These are phyloP conservation scores for Pristis pectinata DNA, from an alignment of 2,797 vertebrate species.

Conservation along the genomic window DNA sequence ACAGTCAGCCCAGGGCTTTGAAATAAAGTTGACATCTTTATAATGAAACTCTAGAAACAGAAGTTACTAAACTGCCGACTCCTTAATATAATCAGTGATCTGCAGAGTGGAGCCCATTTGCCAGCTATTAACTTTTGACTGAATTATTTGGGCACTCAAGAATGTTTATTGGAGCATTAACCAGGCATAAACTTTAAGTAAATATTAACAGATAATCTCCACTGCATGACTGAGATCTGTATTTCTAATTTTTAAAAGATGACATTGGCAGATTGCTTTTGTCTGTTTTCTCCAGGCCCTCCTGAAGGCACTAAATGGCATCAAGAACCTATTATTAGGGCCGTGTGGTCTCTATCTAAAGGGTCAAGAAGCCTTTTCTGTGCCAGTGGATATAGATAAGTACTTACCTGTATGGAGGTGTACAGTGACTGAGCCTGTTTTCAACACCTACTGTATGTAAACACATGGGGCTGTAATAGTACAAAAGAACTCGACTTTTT, in stretches of 20 bases:
- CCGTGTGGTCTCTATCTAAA: neutral
- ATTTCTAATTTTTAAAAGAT: neutral
- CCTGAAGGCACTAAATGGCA: neutral
- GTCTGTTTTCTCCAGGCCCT: neutral
- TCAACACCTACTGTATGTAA: neutral
- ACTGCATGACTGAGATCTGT: constrained; percentile 8
- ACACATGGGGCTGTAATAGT: neutral
- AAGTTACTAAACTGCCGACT: neutral
- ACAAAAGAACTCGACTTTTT: neutral
- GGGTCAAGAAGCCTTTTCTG: neutral
- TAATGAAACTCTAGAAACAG: neutral
- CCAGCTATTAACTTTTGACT: constrained; percentile 30
- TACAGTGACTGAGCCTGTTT: no score
- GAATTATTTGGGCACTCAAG: constrained; percentile 20
- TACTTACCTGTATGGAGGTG: neutral
- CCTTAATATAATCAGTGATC: constrained; percentile 11
- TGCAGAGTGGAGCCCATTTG: neutral
- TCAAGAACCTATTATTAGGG: neutral
- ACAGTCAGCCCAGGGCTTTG: neutral
- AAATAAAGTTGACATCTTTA: neutral
- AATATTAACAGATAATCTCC: constrained; percentile 20
- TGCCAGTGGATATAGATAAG: neutral
- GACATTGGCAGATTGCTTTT: neutral
- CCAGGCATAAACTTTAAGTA: constrained; percentile 17
- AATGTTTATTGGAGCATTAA: constrained; percentile 32